A percentile compares a stretch with the other conserved stretches of the same genome.
phyloP scores from a whole-genome alignment of 2,113 vertebrate genomes.

The Bos indicus region DNA sequence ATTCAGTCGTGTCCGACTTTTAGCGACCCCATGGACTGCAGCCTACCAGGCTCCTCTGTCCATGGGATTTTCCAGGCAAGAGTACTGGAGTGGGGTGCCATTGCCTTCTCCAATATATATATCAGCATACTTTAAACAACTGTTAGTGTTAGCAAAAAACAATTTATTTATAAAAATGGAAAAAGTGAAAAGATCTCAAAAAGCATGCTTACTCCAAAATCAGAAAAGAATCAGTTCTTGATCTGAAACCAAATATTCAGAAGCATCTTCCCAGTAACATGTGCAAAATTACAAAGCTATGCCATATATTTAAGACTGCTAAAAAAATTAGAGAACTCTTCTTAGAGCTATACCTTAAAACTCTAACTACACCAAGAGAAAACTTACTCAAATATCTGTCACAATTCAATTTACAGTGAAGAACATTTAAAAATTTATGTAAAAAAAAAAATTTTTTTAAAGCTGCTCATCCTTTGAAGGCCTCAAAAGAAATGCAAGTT shows the following conservation, averaged over 20 bases:
- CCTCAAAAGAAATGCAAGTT: neutral
- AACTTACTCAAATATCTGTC: neutral
- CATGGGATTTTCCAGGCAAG: too few species aligned
- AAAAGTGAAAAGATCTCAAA: neutral
- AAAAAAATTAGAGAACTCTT: neutral
- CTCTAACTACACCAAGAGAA: neutral
- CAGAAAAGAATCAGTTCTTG: neutral
- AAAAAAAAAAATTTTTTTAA: neutral
- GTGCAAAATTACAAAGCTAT: neutral
- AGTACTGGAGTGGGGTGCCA: too few species aligned
- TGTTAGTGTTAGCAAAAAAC: neutral
- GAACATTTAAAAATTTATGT: neutral
- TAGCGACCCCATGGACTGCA: too few species aligned
- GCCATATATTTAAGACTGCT: neutral
- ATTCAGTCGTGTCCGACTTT: too few species aligned
- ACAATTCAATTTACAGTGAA: neutral
- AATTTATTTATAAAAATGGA: neutral
- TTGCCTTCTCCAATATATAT: neutral
- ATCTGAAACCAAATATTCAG: neutral
- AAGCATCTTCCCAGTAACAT: neutral
- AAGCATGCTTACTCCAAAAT: neutral
- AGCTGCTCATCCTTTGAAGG: neutral
- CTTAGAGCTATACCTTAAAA: constrained; percentile 13
- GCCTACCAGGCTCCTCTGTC: too few species aligned
- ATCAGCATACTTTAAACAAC: neutral